A percentile compares a stretch with the other conserved stretches of the same genome.
Conservation (phyloP, 2,797 vertebrate species). For the Mormyrus proboscirostris region DNA sequence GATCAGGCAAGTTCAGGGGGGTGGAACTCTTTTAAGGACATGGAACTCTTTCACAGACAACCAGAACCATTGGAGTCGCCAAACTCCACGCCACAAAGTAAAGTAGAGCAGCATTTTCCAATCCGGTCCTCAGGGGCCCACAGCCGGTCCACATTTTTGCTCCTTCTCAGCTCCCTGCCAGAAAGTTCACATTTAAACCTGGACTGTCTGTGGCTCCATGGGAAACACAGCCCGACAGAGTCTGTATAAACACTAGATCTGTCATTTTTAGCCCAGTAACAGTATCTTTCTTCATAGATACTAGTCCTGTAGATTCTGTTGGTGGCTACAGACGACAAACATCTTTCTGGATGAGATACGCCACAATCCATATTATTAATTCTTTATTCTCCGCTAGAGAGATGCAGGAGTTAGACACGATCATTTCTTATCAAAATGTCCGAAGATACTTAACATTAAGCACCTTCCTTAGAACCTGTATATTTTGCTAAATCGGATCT, state of each 20-base stretch:
- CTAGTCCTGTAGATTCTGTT: neutral
- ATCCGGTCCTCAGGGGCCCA: neutral
- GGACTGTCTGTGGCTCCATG: neutral
- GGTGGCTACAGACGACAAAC: neutral
- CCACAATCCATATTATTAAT: neutral
- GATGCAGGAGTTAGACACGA: neutral
- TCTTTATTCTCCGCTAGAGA: neutral
- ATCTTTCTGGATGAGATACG: neutral
- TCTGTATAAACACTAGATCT: neutral
- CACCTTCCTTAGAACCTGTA: neutral
- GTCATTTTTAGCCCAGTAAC: neutral
- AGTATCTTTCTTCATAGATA: neutral
- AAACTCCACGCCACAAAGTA: neutral
- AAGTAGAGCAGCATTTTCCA: neutral
- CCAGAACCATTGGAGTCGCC: neutral
- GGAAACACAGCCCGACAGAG: neutral
- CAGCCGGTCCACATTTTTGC: neutral
- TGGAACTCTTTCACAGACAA: neutral
- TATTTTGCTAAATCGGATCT: neutral
- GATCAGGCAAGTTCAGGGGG: neutral
- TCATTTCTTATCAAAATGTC: neutral
- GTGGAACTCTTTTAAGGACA: neutral
- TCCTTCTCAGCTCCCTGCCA: neutral
- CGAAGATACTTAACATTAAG: neutral
- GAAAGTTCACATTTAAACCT: neutral